phyloP scores from a whole-genome alignment of 2,888 invertebrate genomes.

The Smittia aterrima region DNA sequence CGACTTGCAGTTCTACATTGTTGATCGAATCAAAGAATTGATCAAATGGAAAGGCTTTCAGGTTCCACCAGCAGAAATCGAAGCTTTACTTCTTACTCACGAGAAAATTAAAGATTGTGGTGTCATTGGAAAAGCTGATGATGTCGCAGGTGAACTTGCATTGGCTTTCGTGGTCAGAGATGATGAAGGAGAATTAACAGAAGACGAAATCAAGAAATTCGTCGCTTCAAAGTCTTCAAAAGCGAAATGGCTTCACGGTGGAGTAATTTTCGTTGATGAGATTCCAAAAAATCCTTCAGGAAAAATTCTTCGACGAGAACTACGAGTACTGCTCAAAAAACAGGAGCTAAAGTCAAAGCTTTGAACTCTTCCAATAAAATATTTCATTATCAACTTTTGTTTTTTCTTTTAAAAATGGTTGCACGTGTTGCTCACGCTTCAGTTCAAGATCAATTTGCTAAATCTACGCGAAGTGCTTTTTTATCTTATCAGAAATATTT shows the following conservation, averaged over 20 bases:
- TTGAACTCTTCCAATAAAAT: too few species aligned
- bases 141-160: constrained; percentile 71
- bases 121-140: constrained; percentile 75
- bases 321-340: constrained; percentile 51
- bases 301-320: constrained; percentile 69
- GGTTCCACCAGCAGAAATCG: constrained; percentile 86
- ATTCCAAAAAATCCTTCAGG: constrained; percentile 77
- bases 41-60: constrained; percentile 88
- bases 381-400: too few species aligned
- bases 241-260: constrained; percentile 72
- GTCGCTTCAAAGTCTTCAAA: constrained; percentile 62
- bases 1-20: constrained; percentile 74
- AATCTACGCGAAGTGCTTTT: too few species aligned
- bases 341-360: constrained; percentile 15
- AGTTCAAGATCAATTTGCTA: too few species aligned
- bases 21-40: constrained; percentile 83
- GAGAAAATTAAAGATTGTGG: constrained; percentile 72
- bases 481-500: too few species aligned
- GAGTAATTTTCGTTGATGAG: constrained; percentile 67
- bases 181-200: constrained; percentile 55
- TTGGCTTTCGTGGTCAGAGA: constrained; percentile 71
- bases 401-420: too few species aligned
- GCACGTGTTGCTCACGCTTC: too few species aligned
- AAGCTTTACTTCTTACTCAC: constrained; percentile 71
- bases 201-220: constrained; percentile 59